Evolutionary conservation across 2,113 vertebrate genomes (phyloP).

Genomic region (Odontophorus gujanensis): DNA sequence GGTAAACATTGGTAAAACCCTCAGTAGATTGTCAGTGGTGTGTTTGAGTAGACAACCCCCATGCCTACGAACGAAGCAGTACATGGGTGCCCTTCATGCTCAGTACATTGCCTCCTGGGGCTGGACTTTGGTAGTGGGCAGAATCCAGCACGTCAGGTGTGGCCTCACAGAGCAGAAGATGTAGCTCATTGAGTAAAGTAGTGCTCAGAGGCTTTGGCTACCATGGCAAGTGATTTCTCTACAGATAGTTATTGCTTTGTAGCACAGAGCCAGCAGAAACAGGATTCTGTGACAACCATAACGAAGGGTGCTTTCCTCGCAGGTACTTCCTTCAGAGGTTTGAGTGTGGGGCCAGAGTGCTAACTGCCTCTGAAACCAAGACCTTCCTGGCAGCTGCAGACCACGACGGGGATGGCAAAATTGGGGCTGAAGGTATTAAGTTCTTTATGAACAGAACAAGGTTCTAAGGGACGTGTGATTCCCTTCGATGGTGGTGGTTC

Average conservation of each 20-base stretch:
- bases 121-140: not conserved
- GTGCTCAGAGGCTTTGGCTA: not conserved
- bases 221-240: not conserved
- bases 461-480: not conserved
- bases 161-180: not conserved
- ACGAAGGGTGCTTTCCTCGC: not conserved
- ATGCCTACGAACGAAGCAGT: not conserved
- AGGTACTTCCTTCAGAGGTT: slow-evolving; percentile 96
- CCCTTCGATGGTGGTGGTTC: not conserved
- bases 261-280: not conserved
- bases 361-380: slow-evolving; percentile 90
- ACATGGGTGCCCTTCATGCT: not conserved
- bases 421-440: slow-evolving; percentile 89
- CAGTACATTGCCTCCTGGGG: not conserved
- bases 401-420: slow-evolving; percentile 91
- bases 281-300: not conserved
- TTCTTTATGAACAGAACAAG: not conserved
- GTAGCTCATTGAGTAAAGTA: not conserved
- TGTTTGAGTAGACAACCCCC: not conserved
- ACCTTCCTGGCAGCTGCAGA: slow-evolving; percentile 88
- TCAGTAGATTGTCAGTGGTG: not conserved
- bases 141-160: not conserved
- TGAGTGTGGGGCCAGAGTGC: slow-evolving; percentile 83
- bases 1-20: not conserved
- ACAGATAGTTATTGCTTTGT: not conserved